Percentiles rank a stretch among this genome's conserved stretches.
Evolutionary conservation across 2,797 vertebrate species (phyloP).

Genomic region (Enteromius radiatus): DNA sequence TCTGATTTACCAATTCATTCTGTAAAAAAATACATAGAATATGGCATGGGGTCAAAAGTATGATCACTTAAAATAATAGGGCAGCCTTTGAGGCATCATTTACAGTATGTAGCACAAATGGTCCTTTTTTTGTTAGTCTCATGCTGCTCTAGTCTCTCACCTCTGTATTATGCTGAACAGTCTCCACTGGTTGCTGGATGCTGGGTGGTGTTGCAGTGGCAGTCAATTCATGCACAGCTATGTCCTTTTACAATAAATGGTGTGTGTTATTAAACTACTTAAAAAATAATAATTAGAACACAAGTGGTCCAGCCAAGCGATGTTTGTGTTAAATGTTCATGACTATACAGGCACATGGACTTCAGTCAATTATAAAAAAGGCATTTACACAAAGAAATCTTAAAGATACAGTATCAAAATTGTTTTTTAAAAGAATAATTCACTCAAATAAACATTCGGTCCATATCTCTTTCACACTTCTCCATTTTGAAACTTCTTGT

Average conservation of each 20-base stretch:
- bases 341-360: neutral
- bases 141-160: neutral
- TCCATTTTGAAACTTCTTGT: neutral
- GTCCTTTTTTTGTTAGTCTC: neutral
- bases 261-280: constrained; percentile 53
- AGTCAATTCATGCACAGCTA: neutral
- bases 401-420: neutral
- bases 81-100: neutral
- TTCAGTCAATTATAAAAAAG: neutral
- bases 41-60: neutral
- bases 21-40: constrained; percentile 51
- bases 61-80: neutral
- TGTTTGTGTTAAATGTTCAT: neutral
- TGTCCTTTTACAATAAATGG: constrained; percentile 51
- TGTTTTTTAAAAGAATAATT: neutral
- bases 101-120: neutral
- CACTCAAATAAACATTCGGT: neutral
- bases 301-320: neutral
- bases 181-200: constrained; percentile 10
- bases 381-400: neutral
- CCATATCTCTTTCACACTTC: neutral
- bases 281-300: neutral
- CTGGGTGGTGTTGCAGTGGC: neutral
- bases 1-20: constrained; percentile 74
- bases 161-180: neutral